A percentile compares a stretch with the other conserved stretches of the same genome.
Evolutionary conservation across 2,797 vertebrate genomes (phyloP).

Genomic region (Prunella strophiata): DNA sequence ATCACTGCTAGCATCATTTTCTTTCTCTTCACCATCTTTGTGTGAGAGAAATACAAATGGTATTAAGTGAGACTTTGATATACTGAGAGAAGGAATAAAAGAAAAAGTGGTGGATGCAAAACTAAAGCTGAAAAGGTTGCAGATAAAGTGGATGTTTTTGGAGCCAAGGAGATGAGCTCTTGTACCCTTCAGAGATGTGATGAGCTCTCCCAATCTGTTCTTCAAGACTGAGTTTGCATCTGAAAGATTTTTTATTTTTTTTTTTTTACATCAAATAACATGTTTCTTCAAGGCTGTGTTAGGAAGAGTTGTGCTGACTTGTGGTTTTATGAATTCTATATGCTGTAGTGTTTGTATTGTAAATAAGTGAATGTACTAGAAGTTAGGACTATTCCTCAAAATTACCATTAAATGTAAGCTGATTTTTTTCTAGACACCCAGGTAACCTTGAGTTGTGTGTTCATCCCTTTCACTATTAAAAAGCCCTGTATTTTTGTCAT

Average conservation of each 20-base stretch:
- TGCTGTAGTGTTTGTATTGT: not conserved
- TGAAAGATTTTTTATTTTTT: not conserved
- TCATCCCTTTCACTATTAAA: not conserved
- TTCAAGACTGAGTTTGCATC: not conserved
- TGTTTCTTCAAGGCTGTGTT: not conserved
- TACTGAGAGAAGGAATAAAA: not conserved
- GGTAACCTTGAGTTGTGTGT: not conserved
- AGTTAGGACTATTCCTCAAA: not conserved
- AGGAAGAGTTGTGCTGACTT: not conserved
- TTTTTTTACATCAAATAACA: not conserved
- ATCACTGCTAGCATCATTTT: not conserved
- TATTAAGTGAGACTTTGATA: not conserved
- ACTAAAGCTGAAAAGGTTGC: not conserved
- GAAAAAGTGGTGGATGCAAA: not conserved
- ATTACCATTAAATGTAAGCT: not conserved
- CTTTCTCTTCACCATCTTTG: not conserved
- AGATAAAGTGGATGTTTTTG: not conserved
- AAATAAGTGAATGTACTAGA: not conserved
- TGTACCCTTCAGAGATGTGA: not conserved
- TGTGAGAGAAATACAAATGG: not conserved
- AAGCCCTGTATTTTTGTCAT: not conserved
- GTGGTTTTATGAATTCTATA: not conserved
- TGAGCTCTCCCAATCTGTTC: not conserved
- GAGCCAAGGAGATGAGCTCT: not conserved
- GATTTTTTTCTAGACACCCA: not conserved